Evolutionary conservation across 2,797 vertebrate species (phyloP), one percentile per base, ranked within the genome.

Genomic region (Adelosebastes latens): DNA sequence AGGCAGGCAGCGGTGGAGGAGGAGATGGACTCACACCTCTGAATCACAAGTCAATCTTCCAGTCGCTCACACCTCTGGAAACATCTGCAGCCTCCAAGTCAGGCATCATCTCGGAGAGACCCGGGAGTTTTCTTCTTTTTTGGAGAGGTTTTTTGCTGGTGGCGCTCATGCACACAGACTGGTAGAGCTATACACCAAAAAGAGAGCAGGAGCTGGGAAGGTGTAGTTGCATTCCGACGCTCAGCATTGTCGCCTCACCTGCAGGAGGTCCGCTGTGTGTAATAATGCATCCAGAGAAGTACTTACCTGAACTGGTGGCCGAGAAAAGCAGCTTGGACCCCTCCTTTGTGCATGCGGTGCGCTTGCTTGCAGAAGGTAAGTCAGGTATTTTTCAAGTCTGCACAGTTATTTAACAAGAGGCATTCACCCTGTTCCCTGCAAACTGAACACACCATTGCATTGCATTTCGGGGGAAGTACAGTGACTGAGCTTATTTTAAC

Each of bases 241-340:
- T 79, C 84, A 72, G 68, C 89, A 77, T 83, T 36, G 87, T 84
- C 62, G 88, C 85, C 90, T 95, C 93, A 94, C 93, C 90, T 95
- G 95, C 93, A 69, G 86, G 78, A 91, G 94, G 86, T 88, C 88
- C 75, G 67, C 87, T 75, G 71, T 53, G 42, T 39, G 61, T 24
- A 68, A 95, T 73, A 63, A 99, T 99, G 98, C 97, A 97, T 94
- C 96, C 97, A 91, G 97, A 98, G 86, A 97, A 97, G 96, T 97
- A 96, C 93, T 93, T 98, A 94, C 97, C 98, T 90, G 97, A 98
- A 93, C 96, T 99, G 95, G 95, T 97, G 96, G 97, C 97, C 64
- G 98, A 99, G 94, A 99, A 97, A 88, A 97, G 96, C 92, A 97
- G 93, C 93, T 78, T 99, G 96, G 98, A 99, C 89, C 94, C 97